Evolutionary conservation across 2,888 invertebrate species (phyloP).

Genomic region (Morpho deidamia): DNA sequence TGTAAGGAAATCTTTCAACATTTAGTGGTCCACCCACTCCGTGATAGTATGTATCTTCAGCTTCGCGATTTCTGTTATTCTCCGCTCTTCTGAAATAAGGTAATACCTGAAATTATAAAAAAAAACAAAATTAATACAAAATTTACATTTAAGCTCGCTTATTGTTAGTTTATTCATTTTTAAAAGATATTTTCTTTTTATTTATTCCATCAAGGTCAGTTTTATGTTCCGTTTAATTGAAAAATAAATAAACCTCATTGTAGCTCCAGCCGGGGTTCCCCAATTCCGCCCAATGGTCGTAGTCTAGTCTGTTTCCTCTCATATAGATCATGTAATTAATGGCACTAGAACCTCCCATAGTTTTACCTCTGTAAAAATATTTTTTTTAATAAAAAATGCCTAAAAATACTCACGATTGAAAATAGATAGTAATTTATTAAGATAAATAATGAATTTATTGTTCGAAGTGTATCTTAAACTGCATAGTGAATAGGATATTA

Average conservation of each 20-base stretch:
- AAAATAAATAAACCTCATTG: slow-evolving; percentile 52
- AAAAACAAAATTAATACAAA: no score
- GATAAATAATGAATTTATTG: no score
- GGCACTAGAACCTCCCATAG: slow-evolving; percentile 83
- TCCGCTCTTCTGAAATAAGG: slow-evolving; percentile 85
- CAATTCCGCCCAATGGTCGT: slow-evolving; percentile 80
- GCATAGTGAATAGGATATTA: no score
- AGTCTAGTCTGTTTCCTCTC: slow-evolving; percentile 80
- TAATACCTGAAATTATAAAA: slow-evolving; percentile 62
- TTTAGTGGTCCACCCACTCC: slow-evolving; percentile 80
- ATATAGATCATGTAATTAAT: slow-evolving; percentile 83
- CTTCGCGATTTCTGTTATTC: slow-evolving; percentile 77
- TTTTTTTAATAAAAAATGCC: no score
- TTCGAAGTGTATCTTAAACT: no score
- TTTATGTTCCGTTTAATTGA: neutral
- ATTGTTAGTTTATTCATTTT: no score
- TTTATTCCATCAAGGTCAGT: no score
- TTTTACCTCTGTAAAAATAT: slow-evolving; percentile 72
- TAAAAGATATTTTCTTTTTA: no score
- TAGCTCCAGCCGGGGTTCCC: slow-evolving; percentile 83
- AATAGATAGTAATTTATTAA: no score
- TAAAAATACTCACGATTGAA: no score
- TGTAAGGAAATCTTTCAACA: slow-evolving; percentile 81
- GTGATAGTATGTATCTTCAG: slow-evolving; percentile 76
- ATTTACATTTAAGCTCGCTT: no score